Percentiles rank a stretch among this genome's conserved stretches.
phyloP scores from a whole-genome alignment of 2,113 vertebrate genomes.

The Myxocyprinus asiaticus region DNA sequence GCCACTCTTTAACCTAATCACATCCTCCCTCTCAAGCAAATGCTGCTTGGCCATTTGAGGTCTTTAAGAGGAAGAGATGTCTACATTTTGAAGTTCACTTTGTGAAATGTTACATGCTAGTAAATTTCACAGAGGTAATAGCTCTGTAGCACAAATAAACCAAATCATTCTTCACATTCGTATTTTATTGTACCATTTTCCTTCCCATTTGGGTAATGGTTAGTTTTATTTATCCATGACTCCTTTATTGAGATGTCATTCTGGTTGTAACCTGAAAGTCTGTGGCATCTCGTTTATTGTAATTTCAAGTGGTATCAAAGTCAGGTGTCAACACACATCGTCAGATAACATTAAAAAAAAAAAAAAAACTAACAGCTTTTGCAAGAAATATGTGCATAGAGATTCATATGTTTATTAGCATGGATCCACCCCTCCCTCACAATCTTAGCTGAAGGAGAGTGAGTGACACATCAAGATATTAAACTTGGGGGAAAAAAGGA shows the following conservation, averaged over 20 bases:
- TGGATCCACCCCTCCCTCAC: neutral
- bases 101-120: slow-evolving; percentile 17
- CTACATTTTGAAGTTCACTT: neutral
- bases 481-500: slow-evolving; percentile 10
- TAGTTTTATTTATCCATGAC: neutral
- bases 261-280: neutral
- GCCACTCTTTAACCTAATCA: slow-evolving; percentile 32
- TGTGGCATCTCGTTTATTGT: neutral
- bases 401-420: neutral
- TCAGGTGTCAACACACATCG: slow-evolving; percentile 19
- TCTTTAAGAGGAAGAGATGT: slow-evolving; percentile 17
- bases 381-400: slow-evolving; percentile 27
- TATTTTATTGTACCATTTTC: neutral
- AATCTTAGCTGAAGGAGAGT: slow-evolving; percentile 11
- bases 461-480: slow-evolving; percentile 47
- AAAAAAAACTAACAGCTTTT: neutral
- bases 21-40: slow-evolving; percentile 10
- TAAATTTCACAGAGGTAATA: neutral
- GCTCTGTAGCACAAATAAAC: slow-evolving; percentile 11
- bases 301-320: neutral
- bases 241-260: slow-evolving; percentile 18
- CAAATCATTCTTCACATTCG: slow-evolving; percentile 12
- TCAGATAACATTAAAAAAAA: neutral
- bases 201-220: slow-evolving; percentile 5
- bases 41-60: slow-evolving; percentile 23